Evolutionary conservation across 2,888 invertebrate species (phyloP).

Genomic region (Aromia moschata): DNA sequence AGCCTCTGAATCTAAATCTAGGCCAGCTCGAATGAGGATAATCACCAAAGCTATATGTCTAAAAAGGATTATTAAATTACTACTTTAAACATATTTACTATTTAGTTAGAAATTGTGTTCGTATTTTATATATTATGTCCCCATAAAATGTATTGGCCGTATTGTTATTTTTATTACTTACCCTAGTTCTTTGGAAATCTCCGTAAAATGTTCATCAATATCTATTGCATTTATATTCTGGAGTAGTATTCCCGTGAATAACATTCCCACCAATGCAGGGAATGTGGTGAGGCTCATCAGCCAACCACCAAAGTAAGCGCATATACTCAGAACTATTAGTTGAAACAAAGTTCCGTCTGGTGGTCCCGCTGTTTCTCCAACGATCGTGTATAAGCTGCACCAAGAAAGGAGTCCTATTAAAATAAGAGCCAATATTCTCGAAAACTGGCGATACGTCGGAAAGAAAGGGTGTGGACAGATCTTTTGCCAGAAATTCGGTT

Average conservation of each 20-base stretch:
- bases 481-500: conserved; percentile 83
- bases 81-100: background rate
- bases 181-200: conserved; percentile 78
- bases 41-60: conserved; percentile 92
- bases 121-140: no score
- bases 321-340: conserved; percentile 78
- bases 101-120: no score
- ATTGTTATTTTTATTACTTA: no score
- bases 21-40: conserved; percentile 90
- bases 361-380: conserved; percentile 81
- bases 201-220: conserved; percentile 70
- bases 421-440: conserved; percentile 76
- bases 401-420: conserved; percentile 75
- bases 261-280: conserved; percentile 88
- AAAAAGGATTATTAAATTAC: conserved; percentile 53
- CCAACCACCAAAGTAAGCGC: conserved; percentile 85
- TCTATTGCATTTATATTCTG: conserved; percentile 79
- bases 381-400: conserved; percentile 79
- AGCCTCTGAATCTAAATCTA: conserved; percentile 90
- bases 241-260: conserved; percentile 80
- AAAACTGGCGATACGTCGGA: conserved; percentile 82
- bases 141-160: no score
- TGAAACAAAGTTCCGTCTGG: conserved; percentile 85
- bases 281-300: conserved; percentile 80
- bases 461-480: conserved; percentile 86